Percentiles rank a stretch among this genome's conserved stretches.
These are phyloP conservation scores for Stictonetta naevosa DNA, from an alignment of 2,113 vertebrate species.

Conservation along the genomic window DNA sequence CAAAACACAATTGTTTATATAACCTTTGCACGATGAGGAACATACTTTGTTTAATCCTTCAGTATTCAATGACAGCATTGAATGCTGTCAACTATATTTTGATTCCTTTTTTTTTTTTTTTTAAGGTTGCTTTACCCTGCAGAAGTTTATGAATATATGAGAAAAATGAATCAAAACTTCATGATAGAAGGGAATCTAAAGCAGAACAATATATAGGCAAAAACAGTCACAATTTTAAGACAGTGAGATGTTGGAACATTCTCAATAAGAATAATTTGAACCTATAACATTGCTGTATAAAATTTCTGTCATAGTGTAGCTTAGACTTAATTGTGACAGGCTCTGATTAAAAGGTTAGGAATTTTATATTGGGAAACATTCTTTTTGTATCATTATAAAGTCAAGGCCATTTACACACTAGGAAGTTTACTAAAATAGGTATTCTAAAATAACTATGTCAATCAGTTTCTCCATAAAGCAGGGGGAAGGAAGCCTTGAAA, in stretches of 20 bases:
- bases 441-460: background rate
- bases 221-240: background rate
- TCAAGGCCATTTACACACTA: background rate
- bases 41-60: background rate
- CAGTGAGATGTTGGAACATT: background rate
- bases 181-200: background rate
- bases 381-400: background rate
- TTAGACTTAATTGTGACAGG: background rate
- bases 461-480: background rate
- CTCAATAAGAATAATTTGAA: background rate
- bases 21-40: background rate
- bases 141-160: background rate
- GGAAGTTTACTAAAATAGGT: background rate
- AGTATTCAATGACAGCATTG: background rate
- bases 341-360: background rate
- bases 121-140: background rate
- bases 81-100: background rate
- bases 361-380: background rate
- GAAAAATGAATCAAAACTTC: background rate
- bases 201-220: background rate
- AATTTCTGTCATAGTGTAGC: background rate
- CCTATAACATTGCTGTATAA: background rate
- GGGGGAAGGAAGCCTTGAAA: background rate
- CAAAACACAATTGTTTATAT: background rate
- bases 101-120: background rate